Base-by-base conservation (phyloP, 1,140 invertebrate genomes). In the Drosophila equinoxialis region DNA sequence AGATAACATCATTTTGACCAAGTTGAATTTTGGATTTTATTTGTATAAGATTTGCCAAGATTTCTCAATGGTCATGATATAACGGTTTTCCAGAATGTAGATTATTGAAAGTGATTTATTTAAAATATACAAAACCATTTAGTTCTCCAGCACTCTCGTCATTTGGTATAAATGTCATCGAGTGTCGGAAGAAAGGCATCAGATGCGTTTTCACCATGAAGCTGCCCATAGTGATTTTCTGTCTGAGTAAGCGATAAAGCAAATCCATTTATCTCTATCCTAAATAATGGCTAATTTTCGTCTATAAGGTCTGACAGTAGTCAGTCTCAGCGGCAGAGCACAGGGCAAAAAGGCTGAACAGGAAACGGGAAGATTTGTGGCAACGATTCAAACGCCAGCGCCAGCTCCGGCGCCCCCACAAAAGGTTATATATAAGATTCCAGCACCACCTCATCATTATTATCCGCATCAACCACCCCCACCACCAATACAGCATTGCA, bases 261-360 rank as follows among this genome's bases (percentile, higher is more conserved):
- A 1, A 20, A 59, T 23, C 54, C 33, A 30, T 30, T 30, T 30
- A 30, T 30, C 6, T 6, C 6, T 42, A 26, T 96, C 59, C 96
- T 96, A 13, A 93, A 58, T 5, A 96, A 96, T 51, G 3, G 94
- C 92, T 23, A 96, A 96, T 65, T 94, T 92, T 42, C 48, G 13
- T n/a, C 41, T 2, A 41, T 2, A 23, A 87, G 84, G 76, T 8
- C 68, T 59, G 30, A 20, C 55, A n/a, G 26, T 69, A 7, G 60
- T 91, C 96, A 96, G 35, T 45, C 33, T 11, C 20, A 39, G n/a
- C 1, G 45, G 54, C 55, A 58, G 33, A 39, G 76, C 39, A 11
- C 69, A 14, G 6, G 55, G 41, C 6, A 89, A 68, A 23, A 74
- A 54, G n/a, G 14, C 35, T 37, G 72, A 51, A 0, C 45, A 80